Conservation (phyloP, 2,797 vertebrate genomes). For the Todus mexicanus region DNA sequence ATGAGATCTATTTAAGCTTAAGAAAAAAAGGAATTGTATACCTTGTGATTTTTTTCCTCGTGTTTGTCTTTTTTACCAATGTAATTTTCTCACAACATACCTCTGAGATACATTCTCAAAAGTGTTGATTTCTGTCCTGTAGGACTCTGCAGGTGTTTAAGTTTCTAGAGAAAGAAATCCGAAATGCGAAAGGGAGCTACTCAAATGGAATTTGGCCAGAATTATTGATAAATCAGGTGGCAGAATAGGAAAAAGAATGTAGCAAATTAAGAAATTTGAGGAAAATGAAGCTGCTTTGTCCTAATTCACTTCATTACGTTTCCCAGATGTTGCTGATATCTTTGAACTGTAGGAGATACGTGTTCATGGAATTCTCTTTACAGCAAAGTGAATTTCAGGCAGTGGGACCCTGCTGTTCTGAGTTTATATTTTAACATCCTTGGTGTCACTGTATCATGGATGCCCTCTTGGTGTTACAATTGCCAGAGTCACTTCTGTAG, state of each 20-base stretch:
- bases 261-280: neutral
- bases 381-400: neutral
- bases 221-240: neutral
- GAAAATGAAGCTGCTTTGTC: neutral
- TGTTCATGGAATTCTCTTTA: neutral
- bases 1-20: neutral
- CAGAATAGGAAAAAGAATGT: neutral
- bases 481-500: neutral
- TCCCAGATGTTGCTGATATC: neutral
- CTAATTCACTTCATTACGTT: neutral
- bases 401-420: neutral
- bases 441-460: neutral
- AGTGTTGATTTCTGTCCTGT: neutral
- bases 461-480: neutral
- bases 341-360: neutral
- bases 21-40: neutral
- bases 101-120: neutral
- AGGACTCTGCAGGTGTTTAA: neutral
- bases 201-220: neutral
- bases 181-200: neutral
- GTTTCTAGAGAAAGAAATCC: neutral
- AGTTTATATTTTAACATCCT: neutral
- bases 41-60: neutral
- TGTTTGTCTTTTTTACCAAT: neutral
- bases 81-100: neutral